phyloP scores from a whole-genome alignment of 2,113 vertebrate species.

The Nothobranchius furzeri region DNA sequence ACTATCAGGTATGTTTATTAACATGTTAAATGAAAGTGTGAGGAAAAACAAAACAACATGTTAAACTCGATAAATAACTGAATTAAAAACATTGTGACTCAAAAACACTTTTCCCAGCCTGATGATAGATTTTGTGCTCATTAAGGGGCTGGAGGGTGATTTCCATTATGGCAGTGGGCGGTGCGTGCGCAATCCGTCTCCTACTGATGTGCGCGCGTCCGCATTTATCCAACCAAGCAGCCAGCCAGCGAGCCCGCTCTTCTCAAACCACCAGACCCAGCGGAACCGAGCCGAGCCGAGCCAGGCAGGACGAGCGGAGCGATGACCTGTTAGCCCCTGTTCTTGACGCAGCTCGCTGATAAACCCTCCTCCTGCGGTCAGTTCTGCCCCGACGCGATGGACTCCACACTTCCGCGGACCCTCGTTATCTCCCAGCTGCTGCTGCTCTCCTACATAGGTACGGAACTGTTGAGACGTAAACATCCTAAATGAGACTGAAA shows the following conservation, averaged over 20 bases:
- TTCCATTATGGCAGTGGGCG: constrained; percentile 57
- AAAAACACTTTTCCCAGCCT: too few relatives aligned
- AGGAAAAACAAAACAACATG: too few relatives aligned
- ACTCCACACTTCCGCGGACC: constrained; percentile 27
- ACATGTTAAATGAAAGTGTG: too few relatives aligned
- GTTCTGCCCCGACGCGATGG: constrained; percentile 58
- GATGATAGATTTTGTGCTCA: too few relatives aligned
- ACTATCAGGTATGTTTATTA: too few relatives aligned
- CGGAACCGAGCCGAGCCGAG: constrained; percentile 23
- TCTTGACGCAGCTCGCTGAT: constrained; percentile 28
- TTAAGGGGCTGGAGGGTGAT: too few relatives aligned
- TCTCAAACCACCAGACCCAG: constrained; percentile 22
- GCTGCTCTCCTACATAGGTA: constrained; percentile 70
- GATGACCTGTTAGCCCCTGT: constrained; percentile 59
- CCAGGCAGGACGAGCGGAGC: constrained; percentile 30
- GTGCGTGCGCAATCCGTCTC: constrained; percentile 58
- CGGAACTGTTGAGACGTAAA: constrained; percentile 20
- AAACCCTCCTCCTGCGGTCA: too few relatives aligned
- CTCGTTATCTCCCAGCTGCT: constrained; percentile 59
- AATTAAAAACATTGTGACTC: too few relatives aligned
- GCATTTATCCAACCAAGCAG: constrained; percentile 11
- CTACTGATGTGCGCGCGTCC: constrained; percentile 9
- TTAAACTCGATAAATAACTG: too few relatives aligned
- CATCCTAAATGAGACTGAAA: too few relatives aligned
- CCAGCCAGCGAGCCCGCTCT: constrained; percentile 33